These are phyloP conservation scores for Avahi laniger DNA, from an alignment of 2,797 vertebrate species.

Conservation along the genomic window DNA sequence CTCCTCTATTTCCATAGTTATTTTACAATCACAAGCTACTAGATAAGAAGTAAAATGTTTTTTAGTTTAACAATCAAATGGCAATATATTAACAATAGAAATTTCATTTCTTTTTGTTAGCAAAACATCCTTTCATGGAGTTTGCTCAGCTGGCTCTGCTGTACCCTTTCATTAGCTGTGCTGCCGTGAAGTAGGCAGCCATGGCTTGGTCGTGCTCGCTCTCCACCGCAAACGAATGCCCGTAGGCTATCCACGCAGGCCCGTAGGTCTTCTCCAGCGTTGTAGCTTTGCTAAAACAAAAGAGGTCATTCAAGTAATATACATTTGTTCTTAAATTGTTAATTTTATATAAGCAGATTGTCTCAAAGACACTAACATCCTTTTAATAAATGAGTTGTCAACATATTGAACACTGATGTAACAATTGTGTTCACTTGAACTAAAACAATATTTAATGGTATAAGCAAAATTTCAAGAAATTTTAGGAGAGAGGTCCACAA, in stretches of 20 bases:
- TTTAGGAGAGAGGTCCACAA: background rate
- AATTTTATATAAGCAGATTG: background rate
- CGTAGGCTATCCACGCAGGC: conserved; percentile 98
- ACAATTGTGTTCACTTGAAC: background rate
- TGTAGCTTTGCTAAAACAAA: conserved; percentile 93
- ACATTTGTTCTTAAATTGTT: background rate
- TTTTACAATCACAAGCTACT: background rate
- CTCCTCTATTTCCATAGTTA: background rate
- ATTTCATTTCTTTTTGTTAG: background rate
- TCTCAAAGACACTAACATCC: background rate
- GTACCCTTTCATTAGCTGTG: conserved; percentile 99
- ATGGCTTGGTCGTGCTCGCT: conserved; percentile 99
- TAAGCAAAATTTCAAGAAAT: conserved; percentile 1
- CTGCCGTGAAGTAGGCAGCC: conserved; percentile 99
- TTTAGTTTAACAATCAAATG: background rate
- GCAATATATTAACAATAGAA: background rate
- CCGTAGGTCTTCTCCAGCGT: conserved; percentile 97
- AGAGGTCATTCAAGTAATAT: background rate
- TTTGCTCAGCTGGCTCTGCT: background rate
- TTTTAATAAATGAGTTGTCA: background rate
- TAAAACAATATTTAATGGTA: background rate
- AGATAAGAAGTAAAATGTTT: background rate
- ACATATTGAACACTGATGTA: background rate
- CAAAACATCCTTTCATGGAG: background rate
- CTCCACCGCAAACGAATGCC: conserved; percentile 98